These are phyloP conservation scores for Rhodophaea formosa DNA, from an alignment of 2,888 invertebrate genomes.

Conservation along the genomic window DNA sequence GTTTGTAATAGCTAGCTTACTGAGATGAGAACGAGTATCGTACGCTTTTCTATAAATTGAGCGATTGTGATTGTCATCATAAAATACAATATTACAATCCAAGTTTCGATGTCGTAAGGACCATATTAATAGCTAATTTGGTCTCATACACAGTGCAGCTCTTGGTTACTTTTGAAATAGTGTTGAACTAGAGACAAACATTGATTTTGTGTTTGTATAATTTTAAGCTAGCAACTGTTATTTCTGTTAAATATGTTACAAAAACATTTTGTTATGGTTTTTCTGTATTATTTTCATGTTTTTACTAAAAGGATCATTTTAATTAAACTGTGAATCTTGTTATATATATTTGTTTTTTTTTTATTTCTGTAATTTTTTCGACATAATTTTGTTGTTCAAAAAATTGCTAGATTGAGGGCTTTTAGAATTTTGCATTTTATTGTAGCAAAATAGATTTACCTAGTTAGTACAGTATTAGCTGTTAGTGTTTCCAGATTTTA, in stretches of 20 bases:
- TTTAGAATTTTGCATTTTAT: not conserved
- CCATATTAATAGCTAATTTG: too few relatives aligned
- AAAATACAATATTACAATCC: too few relatives aligned
- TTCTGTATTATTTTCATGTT: not conserved
- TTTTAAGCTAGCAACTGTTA: not conserved
- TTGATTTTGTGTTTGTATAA: not conserved
- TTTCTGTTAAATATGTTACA: not conserved
- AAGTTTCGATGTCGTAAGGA: too few relatives aligned
- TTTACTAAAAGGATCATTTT: not conserved
- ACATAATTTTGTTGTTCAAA: not conserved
- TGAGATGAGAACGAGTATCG: too few relatives aligned
- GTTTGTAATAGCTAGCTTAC: too few relatives aligned
- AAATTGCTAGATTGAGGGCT: not conserved
- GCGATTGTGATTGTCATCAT: too few relatives aligned
- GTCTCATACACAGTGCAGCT: not conserved
- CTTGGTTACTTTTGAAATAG: not conserved
- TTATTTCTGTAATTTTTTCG: slow-evolving; percentile 9
- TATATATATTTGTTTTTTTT: slow-evolving; percentile 19
- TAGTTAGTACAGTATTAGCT: slow-evolving; percentile 17
- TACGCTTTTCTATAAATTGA: too few relatives aligned
- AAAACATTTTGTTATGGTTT: not conserved
- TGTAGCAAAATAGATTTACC: not conserved
- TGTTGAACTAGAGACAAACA: not conserved
- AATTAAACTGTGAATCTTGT: not conserved
- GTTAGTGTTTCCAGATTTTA: slow-evolving; percentile 31